These are phyloP conservation scores for Fulica atra DNA, from an alignment of 2,113 vertebrate species.

Conservation along the genomic window DNA sequence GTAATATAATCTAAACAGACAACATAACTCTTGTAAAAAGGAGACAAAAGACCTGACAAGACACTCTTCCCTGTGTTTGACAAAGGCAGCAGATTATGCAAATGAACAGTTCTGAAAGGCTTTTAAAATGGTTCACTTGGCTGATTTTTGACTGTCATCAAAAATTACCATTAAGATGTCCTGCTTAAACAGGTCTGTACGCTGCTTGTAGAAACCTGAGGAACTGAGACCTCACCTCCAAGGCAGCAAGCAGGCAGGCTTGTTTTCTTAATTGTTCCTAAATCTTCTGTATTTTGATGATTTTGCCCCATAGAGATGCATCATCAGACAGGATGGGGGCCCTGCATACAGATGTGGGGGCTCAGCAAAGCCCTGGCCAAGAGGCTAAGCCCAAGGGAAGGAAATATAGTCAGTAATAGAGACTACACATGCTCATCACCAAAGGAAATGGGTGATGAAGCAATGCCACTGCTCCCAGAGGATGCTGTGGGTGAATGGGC, in stretches of 20 bases:
- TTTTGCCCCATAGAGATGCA: neutral
- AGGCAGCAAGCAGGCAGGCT: neutral
- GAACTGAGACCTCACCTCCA: neutral
- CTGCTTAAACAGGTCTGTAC: neutral
- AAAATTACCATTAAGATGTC: neutral
- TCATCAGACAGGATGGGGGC: neutral
- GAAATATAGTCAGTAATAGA: neutral
- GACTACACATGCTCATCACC: rapidly evolving
- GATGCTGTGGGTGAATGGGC: rapidly evolving
- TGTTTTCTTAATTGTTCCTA: neutral
- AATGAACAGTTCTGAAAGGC: conserved; percentile 31
- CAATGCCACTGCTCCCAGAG: neutral
- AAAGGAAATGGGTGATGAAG: neutral
- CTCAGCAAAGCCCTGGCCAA: neutral
- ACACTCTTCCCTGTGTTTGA: neutral
- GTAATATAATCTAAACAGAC: neutral
- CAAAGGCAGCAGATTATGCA: conserved; percentile 16
- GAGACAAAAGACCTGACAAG: neutral
- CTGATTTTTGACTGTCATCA: conserved; percentile 42
- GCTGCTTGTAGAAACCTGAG: neutral
- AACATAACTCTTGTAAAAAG: neutral
- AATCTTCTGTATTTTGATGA: neutral
- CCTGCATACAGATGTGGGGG: neutral
- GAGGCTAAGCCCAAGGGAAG: neutral
- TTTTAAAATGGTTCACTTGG: conserved; percentile 28